phyloP scores from a whole-genome alignment of 2,113 vertebrate species.

The Hassar affinis region DNA sequence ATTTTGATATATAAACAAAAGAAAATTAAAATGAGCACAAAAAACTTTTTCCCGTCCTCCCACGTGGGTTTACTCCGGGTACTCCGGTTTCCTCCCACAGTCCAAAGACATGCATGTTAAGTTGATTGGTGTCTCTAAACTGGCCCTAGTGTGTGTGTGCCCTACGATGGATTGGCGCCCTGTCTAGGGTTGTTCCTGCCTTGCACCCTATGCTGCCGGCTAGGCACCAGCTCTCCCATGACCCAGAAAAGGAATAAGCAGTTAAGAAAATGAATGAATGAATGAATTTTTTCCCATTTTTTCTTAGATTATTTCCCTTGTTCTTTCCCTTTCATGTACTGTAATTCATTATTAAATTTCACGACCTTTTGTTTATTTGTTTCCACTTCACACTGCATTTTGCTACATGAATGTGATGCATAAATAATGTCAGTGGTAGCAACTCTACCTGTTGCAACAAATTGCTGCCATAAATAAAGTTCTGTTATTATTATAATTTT shows the following conservation, averaged over 20 bases:
- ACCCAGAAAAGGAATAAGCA: no score
- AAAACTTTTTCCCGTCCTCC: neutral
- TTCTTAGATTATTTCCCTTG: neutral
- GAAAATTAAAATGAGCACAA: neutral
- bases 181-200: no score
- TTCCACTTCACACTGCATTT: neutral
- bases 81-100: no score
- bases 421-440: neutral
- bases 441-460: neutral
- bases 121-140: no score
- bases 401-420: neutral
- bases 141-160: no score
- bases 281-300: no score
- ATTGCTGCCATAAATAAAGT: neutral
- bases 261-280: no score
- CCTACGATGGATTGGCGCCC: no score
- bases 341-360: neutral
- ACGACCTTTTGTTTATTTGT: neutral
- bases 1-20: neutral
- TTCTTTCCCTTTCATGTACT: neutral
- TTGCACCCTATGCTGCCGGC: no score
- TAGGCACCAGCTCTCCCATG: no score
- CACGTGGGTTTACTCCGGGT: no score
- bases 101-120: no score
- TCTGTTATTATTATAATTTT: neutral